A percentile compares a stretch with the other conserved stretches of the same genome.
Evolutionary conservation across 2,797 vertebrate species (phyloP).

Genomic region (Spinibarbus caldwelli): DNA sequence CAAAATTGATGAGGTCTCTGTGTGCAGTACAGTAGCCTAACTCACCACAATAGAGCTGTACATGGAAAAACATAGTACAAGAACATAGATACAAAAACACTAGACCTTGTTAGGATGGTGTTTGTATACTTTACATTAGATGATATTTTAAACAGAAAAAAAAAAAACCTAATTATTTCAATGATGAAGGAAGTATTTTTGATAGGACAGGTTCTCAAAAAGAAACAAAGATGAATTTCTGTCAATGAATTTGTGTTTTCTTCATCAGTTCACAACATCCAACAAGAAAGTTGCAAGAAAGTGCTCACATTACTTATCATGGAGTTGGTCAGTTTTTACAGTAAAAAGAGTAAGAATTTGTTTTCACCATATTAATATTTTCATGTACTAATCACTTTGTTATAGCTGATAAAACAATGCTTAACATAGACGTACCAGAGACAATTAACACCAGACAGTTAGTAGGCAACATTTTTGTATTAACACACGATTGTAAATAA

Average conservation of each 20-base stretch:
- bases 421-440: background rate
- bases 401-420: slow-evolving; percentile 10
- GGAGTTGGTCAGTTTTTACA: background rate
- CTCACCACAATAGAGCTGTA: slow-evolving; percentile 14
- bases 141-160: background rate
- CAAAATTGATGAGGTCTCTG: slow-evolving; percentile 15
- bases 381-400: slow-evolving; percentile 1
- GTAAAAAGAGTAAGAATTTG: background rate
- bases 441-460: slow-evolving; percentile 10
- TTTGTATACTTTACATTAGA: slow-evolving; percentile 12
- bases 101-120: background rate
- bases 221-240: background rate
- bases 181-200: background rate
- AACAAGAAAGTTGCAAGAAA: background rate
- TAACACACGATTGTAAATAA: slow-evolving; percentile 31
- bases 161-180: background rate
- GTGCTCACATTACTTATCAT: background rate
- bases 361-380: background rate
- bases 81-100: slow-evolving; percentile 29
- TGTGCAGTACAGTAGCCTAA: slow-evolving; percentile 15
- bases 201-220: background rate
- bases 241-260: background rate
- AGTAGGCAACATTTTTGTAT: background rate
- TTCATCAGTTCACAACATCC: background rate
- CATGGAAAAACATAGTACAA: background rate